These are phyloP conservation scores for Leistus spinibarbis DNA, from an alignment of 2,888 invertebrate species.

Conservation along the genomic window DNA sequence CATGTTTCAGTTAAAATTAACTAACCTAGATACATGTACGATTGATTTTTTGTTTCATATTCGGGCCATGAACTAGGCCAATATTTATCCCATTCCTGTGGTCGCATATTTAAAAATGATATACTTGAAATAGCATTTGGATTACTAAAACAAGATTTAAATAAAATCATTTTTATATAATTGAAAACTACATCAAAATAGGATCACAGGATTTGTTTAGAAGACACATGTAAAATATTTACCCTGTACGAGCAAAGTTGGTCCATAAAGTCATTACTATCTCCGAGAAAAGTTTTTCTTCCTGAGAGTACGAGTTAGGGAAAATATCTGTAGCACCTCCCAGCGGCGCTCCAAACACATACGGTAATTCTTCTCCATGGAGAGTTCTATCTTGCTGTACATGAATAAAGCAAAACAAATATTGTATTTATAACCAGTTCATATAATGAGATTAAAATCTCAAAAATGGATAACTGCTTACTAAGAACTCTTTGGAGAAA, in stretches of 20 bases:
- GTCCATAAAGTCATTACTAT: conserved; percentile 88
- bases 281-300: conserved; percentile 82
- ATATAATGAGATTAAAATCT: background rate
- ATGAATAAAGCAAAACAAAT: conserved; percentile 36
- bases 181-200: background rate
- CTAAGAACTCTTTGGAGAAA: conserved; percentile 57
- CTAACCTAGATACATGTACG: conserved; percentile 79
- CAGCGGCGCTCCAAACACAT: conserved; percentile 85
- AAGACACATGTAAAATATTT: conserved; percentile 52
- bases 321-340: conserved; percentile 64
- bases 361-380: conserved; percentile 86
- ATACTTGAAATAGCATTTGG: conserved; percentile 76
- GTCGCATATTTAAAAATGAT: conserved; percentile 67
- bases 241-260: conserved; percentile 91
- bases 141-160: conserved; percentile 62
- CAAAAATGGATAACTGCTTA: background rate
- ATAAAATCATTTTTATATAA: background rate
- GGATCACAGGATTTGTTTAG: too few species aligned
- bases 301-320: conserved; percentile 73
- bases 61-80: conserved; percentile 75
- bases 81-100: conserved; percentile 70
- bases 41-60: conserved; percentile 75
- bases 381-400: conserved; percentile 74
- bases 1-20: conserved; percentile 13
- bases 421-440: background rate